These are phyloP conservation scores for Sphaerophoria taeniata DNA, from an alignment of 2,888 invertebrate species.

Conservation along the genomic window DNA sequence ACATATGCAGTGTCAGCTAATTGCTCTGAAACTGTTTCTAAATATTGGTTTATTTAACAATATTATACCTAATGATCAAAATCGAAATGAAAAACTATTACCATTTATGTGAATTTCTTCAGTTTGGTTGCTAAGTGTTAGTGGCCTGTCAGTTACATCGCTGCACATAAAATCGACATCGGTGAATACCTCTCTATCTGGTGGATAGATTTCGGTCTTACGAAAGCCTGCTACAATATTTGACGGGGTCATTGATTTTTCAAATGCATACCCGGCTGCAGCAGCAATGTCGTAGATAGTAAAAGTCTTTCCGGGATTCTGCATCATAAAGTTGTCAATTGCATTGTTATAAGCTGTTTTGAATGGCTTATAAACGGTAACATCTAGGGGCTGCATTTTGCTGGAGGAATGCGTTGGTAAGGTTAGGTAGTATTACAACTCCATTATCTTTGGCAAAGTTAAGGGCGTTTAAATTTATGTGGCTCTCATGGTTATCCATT, in stretches of 20 bases:
- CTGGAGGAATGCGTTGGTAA: conserved; percentile 81
- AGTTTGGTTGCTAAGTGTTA: no score
- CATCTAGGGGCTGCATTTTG: conserved; percentile 65
- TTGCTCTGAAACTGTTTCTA: neutral
- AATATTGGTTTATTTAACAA: neutral
- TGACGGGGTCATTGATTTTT: conserved; percentile 23
- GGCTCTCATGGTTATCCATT: conserved; percentile 53
- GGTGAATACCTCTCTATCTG: conserved; percentile 15
- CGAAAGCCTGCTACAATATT: conserved; percentile 8
- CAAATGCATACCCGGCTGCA: conserved; percentile 21
- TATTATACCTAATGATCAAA: neutral
- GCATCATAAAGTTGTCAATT: no score
- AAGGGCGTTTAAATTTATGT: conserved; percentile 55
- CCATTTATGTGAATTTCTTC: no score
- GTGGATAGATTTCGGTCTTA: conserved; percentile 23
- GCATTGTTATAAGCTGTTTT: no score
- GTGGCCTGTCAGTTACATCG: conserved; percentile 11
- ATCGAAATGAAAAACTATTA: neutral
- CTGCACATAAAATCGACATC: conserved; percentile 21
- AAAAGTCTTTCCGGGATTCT: no score
- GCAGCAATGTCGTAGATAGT: conserved; percentile 26
- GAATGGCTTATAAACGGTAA: no score
- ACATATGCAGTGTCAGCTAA: neutral
- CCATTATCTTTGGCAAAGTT: conserved; percentile 78
- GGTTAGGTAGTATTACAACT: conserved; percentile 80